Base-by-base conservation (phyloP, 1,140 invertebrate genomes). In the Neoseiulus cucumeris region DNA sequence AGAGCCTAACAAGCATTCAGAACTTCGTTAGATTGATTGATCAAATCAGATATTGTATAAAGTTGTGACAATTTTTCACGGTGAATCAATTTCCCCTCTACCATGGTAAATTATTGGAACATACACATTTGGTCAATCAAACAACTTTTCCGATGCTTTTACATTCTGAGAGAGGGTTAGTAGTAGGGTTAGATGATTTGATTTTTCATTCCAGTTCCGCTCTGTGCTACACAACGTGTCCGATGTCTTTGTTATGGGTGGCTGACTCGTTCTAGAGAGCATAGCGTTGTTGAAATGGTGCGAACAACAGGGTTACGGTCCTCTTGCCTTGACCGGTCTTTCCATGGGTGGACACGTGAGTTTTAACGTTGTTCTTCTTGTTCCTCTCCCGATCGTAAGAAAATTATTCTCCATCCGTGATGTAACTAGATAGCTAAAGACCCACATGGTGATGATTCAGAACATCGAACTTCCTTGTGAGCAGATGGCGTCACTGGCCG, bases 221-320 rank as follows among this genome's bases (percentile, higher is more conserved):
- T 98, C 94, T 2, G 86, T 85, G 74, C 80, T 98, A 29, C 85
- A 88, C 71, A 91, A 97, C 80, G 93, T 98, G 0, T 91, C 87
- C 47, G 95, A 99, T 76, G 87, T 99, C 72, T 97, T 98, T 82
- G 89, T 98, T 59, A 98, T 99, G 95, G 95, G 95, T 65, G 93
- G 89, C 29, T 91, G 91, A 74, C 78, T 98, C 51, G 90, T 98
- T 44, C 79, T 96, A 68, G 95, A 99, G 78, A 87, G 87, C 7
- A 77, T 94, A 65, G 91, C 87, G 25, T 78, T 98, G 64, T 82
- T 98, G 47, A 85, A 92, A 76, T 98, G 91, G 91, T 91, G 89
- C 73, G 87, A 92, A 76, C 79, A 82, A 64, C 81, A 88, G 73
- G 80, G 79, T 2, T 87, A 86, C 73, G 89, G 89, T 12, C 93